A percentile compares a stretch with the other conserved stretches of the same genome.
Evolutionary conservation across 1,140 invertebrate species (phyloP).

Genomic region (Eumaeus atala): DNA sequence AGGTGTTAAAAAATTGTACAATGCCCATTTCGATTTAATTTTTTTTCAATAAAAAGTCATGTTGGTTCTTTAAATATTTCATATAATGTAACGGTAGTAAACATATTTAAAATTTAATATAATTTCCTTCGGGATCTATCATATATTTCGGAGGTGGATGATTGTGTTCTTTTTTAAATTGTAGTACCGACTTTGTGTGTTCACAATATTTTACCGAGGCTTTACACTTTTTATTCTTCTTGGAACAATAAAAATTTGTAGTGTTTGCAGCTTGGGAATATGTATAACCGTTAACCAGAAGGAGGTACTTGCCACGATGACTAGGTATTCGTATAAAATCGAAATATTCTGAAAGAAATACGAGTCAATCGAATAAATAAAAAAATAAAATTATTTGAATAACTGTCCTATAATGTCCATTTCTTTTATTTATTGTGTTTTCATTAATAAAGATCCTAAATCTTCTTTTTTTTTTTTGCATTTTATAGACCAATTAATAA

Average conservation of each 20-base stretch:
- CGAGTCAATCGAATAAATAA: neutral
- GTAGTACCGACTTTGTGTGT: neutral
- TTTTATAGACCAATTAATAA: too few species aligned
- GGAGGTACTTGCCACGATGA: slow-evolving; percentile 22
- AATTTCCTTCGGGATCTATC: slow-evolving; percentile 19
- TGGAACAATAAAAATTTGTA: slow-evolving; percentile 30
- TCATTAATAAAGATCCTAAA: too few species aligned
- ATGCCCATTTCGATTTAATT: too few species aligned
- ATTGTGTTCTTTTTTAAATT: neutral
- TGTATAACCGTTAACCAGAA: slow-evolving; percentile 29
- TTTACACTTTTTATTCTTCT: slow-evolving; percentile 25
- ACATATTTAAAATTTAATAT: slow-evolving; percentile 29
- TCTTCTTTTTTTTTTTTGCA: too few species aligned
- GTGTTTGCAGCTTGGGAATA: slow-evolving; percentile 21
- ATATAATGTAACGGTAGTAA: neutral
- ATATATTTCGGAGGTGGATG: slow-evolving; percentile 25
- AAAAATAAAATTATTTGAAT: too few species aligned
- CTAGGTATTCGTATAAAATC: slow-evolving; percentile 27
- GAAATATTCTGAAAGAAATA: slow-evolving; percentile 15
- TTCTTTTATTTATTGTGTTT: too few species aligned
- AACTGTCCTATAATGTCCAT: too few species aligned
- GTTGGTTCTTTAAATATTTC: too few species aligned
- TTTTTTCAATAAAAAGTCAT: too few species aligned
- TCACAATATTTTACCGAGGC: slow-evolving; percentile 19
- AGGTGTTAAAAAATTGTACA: too few species aligned